Conservation (phyloP, 2,888 invertebrate species). For the Scaptomyza flava region DNA sequence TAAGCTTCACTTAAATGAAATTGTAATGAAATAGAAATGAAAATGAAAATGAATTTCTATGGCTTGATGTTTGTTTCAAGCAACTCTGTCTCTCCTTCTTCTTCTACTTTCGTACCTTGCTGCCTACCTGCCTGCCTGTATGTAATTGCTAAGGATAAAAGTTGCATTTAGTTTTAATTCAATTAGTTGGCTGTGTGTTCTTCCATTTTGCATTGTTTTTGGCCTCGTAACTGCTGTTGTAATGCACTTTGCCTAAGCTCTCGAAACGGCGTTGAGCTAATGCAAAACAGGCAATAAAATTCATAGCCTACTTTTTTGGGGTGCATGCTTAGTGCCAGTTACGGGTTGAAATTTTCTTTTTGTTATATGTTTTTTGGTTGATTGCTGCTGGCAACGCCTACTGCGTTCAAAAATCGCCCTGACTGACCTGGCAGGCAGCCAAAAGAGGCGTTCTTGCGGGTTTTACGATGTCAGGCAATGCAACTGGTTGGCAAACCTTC, state of each 20-base stretch:
- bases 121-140: constrained; percentile 17
- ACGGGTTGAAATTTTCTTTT: constrained; percentile 7
- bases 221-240: constrained; percentile 19
- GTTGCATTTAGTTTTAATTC: constrained; percentile 80
- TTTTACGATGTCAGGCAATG: constrained; percentile 48
- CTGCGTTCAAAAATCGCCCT: constrained; percentile 26
- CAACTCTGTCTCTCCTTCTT: constrained; percentile 7
- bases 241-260: constrained; percentile 52
- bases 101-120: background rate
- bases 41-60: constrained; percentile 74
- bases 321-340: constrained; percentile 57
- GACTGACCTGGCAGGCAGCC: constrained; percentile 59
- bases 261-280: constrained; percentile 17
- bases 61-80: constrained; percentile 72
- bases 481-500: constrained; percentile 54
- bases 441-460: constrained; percentile 58
- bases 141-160: constrained; percentile 77
- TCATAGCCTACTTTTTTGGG: constrained; percentile 60
- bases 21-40: constrained; percentile 76
- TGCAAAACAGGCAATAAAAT: constrained; percentile 51
- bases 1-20: constrained; percentile 79
- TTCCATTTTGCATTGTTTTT: constrained; percentile 45
- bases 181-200: constrained; percentile 63
- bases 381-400: constrained; percentile 53
- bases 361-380: background rate